These are phyloP conservation scores for Protonibea diacanthus DNA, from an alignment of 2,797 vertebrate species.

Conservation along the genomic window DNA sequence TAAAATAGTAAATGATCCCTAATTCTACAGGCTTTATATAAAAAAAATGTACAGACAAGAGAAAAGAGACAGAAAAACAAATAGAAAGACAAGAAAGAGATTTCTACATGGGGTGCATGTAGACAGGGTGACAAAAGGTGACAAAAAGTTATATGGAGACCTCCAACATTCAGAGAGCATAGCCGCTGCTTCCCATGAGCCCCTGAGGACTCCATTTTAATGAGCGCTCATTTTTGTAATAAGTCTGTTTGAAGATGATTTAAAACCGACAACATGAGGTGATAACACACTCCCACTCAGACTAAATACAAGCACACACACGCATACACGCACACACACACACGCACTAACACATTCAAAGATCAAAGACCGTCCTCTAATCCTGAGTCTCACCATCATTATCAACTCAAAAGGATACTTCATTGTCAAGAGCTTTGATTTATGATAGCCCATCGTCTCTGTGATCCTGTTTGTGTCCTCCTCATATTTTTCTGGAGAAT, in stretches of 20 bases:
- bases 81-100: neutral
- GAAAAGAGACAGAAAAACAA: neutral
- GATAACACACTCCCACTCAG: conserved; percentile 22
- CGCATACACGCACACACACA: conserved; percentile 11
- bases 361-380: conserved; percentile 55
- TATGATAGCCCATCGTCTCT: conserved; percentile 32
- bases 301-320: conserved; percentile 21
- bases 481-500: conserved; percentile 14
- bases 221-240: conserved; percentile 28
- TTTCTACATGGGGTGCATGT: neutral
- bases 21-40: conserved; percentile 1
- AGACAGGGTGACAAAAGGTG: neutral
- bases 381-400: conserved; percentile 34
- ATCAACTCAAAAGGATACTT: conserved; percentile 44
- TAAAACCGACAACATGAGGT: conserved; percentile 21
- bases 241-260: conserved; percentile 37
- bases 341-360: conserved; percentile 36
- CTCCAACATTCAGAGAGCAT: conserved; percentile 7
- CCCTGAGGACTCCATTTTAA: conserved; percentile 32
- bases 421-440: conserved; percentile 51
- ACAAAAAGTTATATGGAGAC: conserved; percentile 13
- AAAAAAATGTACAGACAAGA: neutral
- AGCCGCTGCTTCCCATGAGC: conserved; percentile 17
- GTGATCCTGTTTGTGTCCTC: conserved; percentile 18
- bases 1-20: neutral